Percentiles rank a stretch among this genome's conserved stretches.
Evolutionary conservation across 2,113 vertebrate species (phyloP).

Genomic region (Chaetodon trifascialis): DNA sequence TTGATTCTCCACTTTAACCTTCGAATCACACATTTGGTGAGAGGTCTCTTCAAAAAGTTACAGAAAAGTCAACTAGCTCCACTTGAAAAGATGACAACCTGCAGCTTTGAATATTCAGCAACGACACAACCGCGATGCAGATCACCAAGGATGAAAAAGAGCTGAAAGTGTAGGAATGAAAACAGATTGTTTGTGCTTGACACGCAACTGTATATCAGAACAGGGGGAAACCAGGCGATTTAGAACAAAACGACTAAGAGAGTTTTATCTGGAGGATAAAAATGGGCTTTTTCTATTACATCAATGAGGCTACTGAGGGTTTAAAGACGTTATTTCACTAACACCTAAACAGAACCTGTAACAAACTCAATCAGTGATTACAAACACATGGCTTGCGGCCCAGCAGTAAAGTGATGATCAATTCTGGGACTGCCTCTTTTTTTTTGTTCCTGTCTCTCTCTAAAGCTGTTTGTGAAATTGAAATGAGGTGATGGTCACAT

Average conservation of each 20-base stretch:
- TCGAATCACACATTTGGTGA: background rate
- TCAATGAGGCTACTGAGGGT: background rate
- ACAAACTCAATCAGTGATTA: slow-evolving; percentile 64
- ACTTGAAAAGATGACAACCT: background rate
- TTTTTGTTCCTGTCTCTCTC: background rate
- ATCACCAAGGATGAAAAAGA: slow-evolving; percentile 1
- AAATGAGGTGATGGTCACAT: slow-evolving; percentile 38
- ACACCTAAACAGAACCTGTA: slow-evolving; percentile 30
- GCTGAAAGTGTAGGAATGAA: slow-evolving; percentile 12
- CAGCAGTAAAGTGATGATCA: slow-evolving; percentile 62
- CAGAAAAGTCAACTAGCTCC: background rate
- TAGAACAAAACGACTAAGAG: slow-evolving; percentile 10
- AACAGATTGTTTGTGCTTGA: background rate
- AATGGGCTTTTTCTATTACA: slow-evolving; percentile 36
- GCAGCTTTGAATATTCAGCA: slow-evolving; percentile 1
- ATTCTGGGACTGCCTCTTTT: slow-evolving; percentile 32
- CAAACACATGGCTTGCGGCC: slow-evolving; percentile 48
- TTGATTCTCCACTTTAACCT: slow-evolving; percentile 10
- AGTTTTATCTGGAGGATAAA: slow-evolving; percentile 18
- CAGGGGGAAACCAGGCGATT: background rate
- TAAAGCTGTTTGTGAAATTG: slow-evolving; percentile 47
- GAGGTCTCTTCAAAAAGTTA: background rate
- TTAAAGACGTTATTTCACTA: slow-evolving; percentile 43
- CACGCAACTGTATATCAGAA: slow-evolving; percentile 8
- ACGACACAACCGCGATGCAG: background rate